Evolutionary conservation across 2,888 invertebrate species (phyloP).

Genomic region (Villa cingulata): DNA sequence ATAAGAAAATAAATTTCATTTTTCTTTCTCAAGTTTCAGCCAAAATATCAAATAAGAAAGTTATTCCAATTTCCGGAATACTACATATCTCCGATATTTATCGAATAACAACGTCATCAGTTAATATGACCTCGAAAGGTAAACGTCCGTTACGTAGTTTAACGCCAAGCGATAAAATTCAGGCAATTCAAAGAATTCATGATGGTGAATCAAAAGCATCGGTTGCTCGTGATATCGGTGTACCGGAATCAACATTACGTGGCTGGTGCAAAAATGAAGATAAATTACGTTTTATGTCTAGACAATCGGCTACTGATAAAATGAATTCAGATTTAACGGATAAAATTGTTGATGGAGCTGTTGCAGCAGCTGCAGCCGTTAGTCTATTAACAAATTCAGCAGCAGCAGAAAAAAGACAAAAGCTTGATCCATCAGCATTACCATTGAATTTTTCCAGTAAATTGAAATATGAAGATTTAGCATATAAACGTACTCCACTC

Average conservation of each 20-base stretch:
- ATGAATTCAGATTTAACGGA: slow-evolving; percentile 27
- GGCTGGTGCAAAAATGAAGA: slow-evolving; percentile 83
- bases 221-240: slow-evolving; percentile 71
- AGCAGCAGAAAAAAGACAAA: slow-evolving; percentile 32
- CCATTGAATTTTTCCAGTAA: slow-evolving; percentile 34
- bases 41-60: too few relatives aligned
- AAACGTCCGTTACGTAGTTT: slow-evolving; percentile 68
- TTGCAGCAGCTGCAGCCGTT: slow-evolving; percentile 18
- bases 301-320: slow-evolving; percentile 58
- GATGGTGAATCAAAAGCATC: slow-evolving; percentile 77
- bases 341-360: slow-evolving; percentile 26
- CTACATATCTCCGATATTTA: too few relatives aligned
- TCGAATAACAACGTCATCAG: too few relatives aligned
- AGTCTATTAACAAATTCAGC: slow-evolving; percentile 20
- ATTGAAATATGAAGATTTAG: slow-evolving; percentile 33
- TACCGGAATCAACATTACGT: slow-evolving; percentile 71
- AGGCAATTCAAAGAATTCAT: slow-evolving; percentile 68
- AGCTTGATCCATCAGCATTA: slow-evolving; percentile 26
- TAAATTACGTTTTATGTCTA: slow-evolving; percentile 55
- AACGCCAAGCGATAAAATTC: slow-evolving; percentile 64
- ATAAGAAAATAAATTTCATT: too few relatives aligned
- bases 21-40: too few relatives aligned
- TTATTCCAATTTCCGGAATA: too few relatives aligned
- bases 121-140: slow-evolving; percentile 51
- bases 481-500: slow-evolving; percentile 29